These are phyloP conservation scores for Geopemphigus sp. DNA, from an alignment of 1,140 invertebrate species.

Conservation along the genomic window DNA sequence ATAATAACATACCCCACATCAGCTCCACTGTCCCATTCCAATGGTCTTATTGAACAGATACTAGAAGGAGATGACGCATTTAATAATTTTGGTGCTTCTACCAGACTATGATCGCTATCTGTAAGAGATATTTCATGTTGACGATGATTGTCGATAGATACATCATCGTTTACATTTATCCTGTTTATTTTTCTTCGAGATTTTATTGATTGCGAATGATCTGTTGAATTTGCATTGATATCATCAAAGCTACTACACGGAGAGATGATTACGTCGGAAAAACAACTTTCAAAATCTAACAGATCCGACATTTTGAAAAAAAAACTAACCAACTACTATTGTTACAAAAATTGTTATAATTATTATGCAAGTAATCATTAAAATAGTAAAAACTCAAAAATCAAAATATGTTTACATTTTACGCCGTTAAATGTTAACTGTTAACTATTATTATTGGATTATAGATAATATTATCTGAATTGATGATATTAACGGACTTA, in stretches of 20 bases:
- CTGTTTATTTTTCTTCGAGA: not conserved
- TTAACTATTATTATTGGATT: too few relatives aligned
- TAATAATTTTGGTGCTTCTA: constrained; percentile 32
- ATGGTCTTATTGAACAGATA: constrained; percentile 51
- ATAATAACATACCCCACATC: constrained; percentile 67
- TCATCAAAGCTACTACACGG: not conserved
- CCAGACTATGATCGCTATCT: constrained; percentile 24
- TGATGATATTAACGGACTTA: too few relatives aligned
- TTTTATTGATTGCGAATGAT: not conserved
- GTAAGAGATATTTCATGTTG: constrained; percentile 4
- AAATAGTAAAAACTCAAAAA: too few relatives aligned
- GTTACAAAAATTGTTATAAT: too few relatives aligned
- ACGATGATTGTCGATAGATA: not conserved
- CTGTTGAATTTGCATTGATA: not conserved
- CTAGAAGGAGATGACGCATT: constrained; percentile 51
- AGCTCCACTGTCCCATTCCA: constrained; percentile 75
- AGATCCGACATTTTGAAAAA: not conserved
- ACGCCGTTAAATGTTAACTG: too few relatives aligned
- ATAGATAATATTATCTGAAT: too few relatives aligned
- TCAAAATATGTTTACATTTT: too few relatives aligned
- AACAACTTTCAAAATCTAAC: constrained; percentile 16
- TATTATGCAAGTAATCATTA: too few relatives aligned
- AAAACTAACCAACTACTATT: not conserved
- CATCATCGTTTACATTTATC: not conserved
- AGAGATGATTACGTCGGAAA: not conserved